A percentile compares a stretch with the other conserved stretches of the same genome.
Conservation (phyloP, 2,113 vertebrate genomes). For the Rissa tridactyla region DNA sequence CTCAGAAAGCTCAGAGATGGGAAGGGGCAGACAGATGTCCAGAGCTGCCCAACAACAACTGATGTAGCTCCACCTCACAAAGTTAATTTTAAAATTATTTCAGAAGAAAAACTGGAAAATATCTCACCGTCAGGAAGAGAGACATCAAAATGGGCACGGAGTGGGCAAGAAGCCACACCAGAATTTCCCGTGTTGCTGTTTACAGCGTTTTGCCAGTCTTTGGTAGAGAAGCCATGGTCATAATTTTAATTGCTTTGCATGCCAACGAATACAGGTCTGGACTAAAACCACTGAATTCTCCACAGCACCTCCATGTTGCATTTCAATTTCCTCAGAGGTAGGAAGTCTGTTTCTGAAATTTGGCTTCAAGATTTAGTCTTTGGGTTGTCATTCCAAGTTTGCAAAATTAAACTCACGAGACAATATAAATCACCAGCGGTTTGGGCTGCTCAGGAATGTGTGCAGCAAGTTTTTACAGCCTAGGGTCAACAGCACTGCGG, state of each 20-base stretch:
- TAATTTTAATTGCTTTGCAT: background rate
- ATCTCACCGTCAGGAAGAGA: background rate
- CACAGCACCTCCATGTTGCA: fast-evolving
- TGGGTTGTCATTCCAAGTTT: background rate
- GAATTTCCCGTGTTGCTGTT: background rate
- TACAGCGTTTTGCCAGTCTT: background rate
- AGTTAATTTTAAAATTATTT: background rate
- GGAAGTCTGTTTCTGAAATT: background rate
- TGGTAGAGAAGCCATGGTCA: background rate
- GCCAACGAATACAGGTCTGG: background rate
- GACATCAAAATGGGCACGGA: background rate
- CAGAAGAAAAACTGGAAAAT: background rate
- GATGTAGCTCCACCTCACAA: background rate
- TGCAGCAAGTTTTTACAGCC: background rate
- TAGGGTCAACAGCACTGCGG: background rate
- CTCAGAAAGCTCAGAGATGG: background rate
- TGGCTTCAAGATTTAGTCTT: background rate
- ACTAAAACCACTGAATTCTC: background rate
- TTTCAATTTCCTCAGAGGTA: background rate
- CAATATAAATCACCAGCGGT: fast-evolving
- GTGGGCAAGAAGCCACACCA: background rate
- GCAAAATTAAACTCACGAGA: background rate
- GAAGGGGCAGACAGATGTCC: background rate
- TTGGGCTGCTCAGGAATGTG: background rate
- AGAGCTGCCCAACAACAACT: background rate